Percentiles rank a stretch among this genome's conserved stretches.
phyloP scores from a whole-genome alignment of 2,888 invertebrate species.

The Phaedon cochleariae region DNA sequence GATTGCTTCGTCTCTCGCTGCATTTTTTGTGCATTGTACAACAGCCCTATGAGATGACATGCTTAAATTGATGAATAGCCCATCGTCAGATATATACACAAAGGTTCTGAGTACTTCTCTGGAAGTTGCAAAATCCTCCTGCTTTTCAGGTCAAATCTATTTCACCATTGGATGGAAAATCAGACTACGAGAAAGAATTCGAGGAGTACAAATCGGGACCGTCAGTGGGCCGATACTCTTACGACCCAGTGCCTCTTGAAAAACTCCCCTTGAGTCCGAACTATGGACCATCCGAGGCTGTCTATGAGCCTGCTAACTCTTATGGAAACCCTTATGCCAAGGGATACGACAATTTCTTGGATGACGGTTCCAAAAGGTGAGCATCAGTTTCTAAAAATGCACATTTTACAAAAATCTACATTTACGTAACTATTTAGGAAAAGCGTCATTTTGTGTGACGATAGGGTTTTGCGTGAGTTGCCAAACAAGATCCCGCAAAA shows the following conservation, averaged over 20 bases:
- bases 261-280: slow-evolving; percentile 23
- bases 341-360: slow-evolving; percentile 24
- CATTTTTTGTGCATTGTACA: no score
- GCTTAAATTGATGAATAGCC: no score
- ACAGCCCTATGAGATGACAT: no score
- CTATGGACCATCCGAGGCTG: slow-evolving; percentile 9
- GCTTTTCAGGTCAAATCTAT: slow-evolving; percentile 20
- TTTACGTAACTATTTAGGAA: no score
- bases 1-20: no score
- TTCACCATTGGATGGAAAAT: slow-evolving; percentile 18
- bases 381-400: neutral
- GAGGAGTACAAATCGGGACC: slow-evolving; percentile 17
- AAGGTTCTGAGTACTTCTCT: no score
- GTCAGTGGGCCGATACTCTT: slow-evolving; percentile 22
- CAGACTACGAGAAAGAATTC: slow-evolving; percentile 13
- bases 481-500: no score
- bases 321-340: slow-evolving; percentile 25
- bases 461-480: no score
- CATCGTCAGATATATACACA: no score
- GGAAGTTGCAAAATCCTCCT: no score
- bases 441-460: no score
- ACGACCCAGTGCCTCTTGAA: slow-evolving; percentile 24
- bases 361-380: slow-evolving; percentile 5
- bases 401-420: no score
- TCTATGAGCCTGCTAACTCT: slow-evolving; percentile 11